A percentile compares a stretch with the other conserved stretches of the same genome.
Conservation (phyloP, 2,113 vertebrate species). For the Sitta europaea region DNA sequence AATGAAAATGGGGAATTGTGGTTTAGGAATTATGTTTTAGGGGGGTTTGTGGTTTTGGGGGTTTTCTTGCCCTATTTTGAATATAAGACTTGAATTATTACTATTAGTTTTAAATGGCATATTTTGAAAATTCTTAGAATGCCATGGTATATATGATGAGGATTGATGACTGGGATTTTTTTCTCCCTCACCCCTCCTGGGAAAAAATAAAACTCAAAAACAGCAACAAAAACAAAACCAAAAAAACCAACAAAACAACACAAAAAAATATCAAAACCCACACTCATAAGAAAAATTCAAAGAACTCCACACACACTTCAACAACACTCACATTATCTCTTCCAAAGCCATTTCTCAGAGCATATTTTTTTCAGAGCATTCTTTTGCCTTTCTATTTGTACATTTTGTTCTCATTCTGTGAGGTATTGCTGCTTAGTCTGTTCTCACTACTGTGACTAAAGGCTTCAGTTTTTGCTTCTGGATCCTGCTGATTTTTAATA, state of each 20-base stretch:
- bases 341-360: background rate
- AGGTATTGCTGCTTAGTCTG: background rate
- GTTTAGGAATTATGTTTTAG: background rate
- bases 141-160: background rate
- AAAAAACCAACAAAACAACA: background rate
- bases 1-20: background rate
- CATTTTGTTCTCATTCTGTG: background rate
- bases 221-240: no score
- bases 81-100: background rate
- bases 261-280: fast-evolving
- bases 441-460: background rate
- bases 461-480: background rate
- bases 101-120: background rate
- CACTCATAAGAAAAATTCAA: background rate
- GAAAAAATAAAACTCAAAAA: background rate
- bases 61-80: no score
- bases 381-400: background rate
- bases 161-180: background rate
- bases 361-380: background rate
- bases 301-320: background rate
- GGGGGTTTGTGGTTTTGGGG: fast-evolving
- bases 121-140: background rate
- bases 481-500: background rate
- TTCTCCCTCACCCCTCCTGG: fast-evolving
- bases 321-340: background rate